Evolutionary conservation across 2,797 vertebrate genomes (phyloP), one percentile per base, ranked within the genome.

Genomic region (Pogoniulus pusillus): DNA sequence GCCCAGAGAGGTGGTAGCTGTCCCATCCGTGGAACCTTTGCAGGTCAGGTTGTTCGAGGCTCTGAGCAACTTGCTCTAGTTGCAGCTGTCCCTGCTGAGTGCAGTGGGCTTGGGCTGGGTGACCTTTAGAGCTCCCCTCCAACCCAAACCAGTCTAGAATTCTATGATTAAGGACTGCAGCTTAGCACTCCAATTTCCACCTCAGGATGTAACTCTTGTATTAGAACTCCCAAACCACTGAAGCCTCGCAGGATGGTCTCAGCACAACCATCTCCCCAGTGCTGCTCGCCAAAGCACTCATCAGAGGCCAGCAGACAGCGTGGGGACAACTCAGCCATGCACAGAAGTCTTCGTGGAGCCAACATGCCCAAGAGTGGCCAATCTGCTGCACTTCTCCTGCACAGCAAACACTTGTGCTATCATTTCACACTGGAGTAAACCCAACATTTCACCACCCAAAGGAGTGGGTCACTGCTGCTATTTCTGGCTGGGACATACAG

Each of bases 401-500:
- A 1, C 0, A 6, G n/a, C n/a, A 51, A 23, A 34, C 16, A 1
- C 3, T 37, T 1, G n/a, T 29, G 37, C 9, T 91, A 55, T 24
- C 11, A 2, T 22, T 66, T 77, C 39, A 2, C 45, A 1, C 37
- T 14, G 7, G 15, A 65, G 65, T 8, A 80, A 76, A 66, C 9
- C 20, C 65, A 57, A 29, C 37, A 0, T 32, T 85, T 78, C 74
- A 72, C 1, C 2, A 1, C 35, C 32, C 54, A 27, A 2, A 82
- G 71, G 32, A 75, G 58, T 11, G 43, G 41, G n/a, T 39, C 37
- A 23, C 78, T n/a, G 66, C 63, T 18, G 91, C 94, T 97, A 96
- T 98, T 97, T 97, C 82, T 87, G 89, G 96, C 27, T 9, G 71
- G 73, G 65, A 55, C 75, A 66, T 0, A 5, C 89, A 58, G 32